Percentiles rank a stretch among this genome's conserved stretches.
These are phyloP conservation scores for Meloidogyne exigua DNA, from an alignment of 1,140 invertebrate species.

Conservation along the genomic window DNA sequence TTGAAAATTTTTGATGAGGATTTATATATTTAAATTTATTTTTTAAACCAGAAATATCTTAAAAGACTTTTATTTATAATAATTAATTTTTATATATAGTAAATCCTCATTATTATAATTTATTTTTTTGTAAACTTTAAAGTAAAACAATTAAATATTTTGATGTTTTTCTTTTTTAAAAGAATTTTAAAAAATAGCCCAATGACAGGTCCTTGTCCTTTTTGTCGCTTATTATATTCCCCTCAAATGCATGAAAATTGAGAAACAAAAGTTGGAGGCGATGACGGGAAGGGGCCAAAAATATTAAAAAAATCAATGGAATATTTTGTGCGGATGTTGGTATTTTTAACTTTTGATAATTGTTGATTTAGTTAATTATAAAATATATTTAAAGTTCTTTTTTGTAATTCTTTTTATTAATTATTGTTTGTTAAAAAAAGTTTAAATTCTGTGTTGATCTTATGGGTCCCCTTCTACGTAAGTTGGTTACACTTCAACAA, in stretches of 20 bases:
- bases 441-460: no score
- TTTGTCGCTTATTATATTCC: not conserved
- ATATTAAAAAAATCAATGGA: not conserved
- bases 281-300: not conserved
- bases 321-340: not conserved
- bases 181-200: not conserved
- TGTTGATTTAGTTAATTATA: not conserved
- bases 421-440: no score
- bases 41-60: no score
- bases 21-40: no score
- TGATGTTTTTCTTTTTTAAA: not conserved
- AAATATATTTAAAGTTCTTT: no score
- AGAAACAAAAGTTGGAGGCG: conserved; percentile 1
- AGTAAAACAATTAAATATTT: not conserved
- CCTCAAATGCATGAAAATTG: not conserved
- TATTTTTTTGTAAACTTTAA: not conserved
- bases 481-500: no score
- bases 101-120: not conserved
- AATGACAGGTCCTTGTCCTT: not conserved
- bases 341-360: not conserved
- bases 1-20: no score
- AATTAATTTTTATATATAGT: no score
- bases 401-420: no score
- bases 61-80: no score
- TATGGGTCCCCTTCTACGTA: no score